A percentile compares a stretch with the other conserved stretches of the same genome.
Conservation (phyloP, 2,113 vertebrate genomes). For the Eclectus roratus region DNA sequence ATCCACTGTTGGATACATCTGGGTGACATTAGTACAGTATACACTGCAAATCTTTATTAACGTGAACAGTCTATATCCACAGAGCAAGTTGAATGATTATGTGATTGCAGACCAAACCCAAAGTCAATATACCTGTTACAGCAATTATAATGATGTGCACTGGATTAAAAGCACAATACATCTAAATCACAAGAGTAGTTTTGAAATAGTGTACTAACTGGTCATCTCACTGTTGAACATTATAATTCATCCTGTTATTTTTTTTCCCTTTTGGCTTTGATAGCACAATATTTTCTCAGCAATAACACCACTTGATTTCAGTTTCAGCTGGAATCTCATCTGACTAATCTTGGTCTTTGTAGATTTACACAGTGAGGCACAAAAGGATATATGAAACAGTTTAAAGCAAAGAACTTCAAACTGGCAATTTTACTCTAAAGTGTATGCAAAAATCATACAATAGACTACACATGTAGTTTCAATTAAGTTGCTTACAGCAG, state of each 20-base stretch:
- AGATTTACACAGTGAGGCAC: constrained; percentile 9
- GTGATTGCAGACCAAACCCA: not conserved
- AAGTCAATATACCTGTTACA: not conserved
- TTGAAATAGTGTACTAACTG: not conserved
- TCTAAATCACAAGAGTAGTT: not conserved
- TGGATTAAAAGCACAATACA: not conserved
- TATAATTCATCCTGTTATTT: not conserved
- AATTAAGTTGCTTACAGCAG: not conserved
- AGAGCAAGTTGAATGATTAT: not conserved
- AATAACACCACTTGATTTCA: constrained; percentile 3
- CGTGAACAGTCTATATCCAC: not conserved
- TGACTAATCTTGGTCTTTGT: constrained; percentile 12
- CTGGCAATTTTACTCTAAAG: not conserved
- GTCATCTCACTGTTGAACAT: not conserved
- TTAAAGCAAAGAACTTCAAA: constrained; percentile 6
- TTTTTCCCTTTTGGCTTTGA: constrained; percentile 1
- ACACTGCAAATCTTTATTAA: not conserved
- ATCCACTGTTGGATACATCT: not conserved
- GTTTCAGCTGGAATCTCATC: constrained; percentile 1
- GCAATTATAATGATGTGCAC: not conserved
- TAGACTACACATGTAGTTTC: not conserved
- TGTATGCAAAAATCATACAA: not conserved
- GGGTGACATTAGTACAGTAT: not conserved
- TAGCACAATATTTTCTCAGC: constrained; percentile 26
- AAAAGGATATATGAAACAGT: constrained; percentile 14